phyloP scores from a whole-genome alignment of 2,797 vertebrate genomes.

The Netta rufina region DNA sequence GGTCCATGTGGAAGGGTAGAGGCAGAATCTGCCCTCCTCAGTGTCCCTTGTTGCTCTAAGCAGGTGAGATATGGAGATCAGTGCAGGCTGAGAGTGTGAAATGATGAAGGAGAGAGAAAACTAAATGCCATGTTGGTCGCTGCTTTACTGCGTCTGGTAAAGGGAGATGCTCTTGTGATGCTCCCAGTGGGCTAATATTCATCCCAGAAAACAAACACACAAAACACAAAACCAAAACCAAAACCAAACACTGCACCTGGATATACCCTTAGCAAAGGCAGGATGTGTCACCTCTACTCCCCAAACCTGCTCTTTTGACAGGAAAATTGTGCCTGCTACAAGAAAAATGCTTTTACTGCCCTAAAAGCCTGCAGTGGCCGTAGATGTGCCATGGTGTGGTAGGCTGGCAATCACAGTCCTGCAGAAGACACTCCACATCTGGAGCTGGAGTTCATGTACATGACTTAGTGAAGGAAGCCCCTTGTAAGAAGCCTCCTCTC shows the following conservation, averaged over 20 bases:
- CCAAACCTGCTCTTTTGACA: background rate
- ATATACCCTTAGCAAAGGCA: background rate
- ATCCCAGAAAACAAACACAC: background rate
- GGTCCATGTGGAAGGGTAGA: background rate
- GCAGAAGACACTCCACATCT: background rate
- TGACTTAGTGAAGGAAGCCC: background rate
- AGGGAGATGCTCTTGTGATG: background rate
- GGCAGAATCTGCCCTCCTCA: background rate
- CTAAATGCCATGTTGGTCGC: background rate
- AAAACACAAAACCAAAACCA: background rate
- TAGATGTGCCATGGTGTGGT: background rate
- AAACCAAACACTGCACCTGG: background rate
- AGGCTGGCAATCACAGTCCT: background rate
- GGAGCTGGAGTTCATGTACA: background rate
- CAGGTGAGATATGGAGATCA: background rate
- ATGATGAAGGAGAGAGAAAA: background rate
- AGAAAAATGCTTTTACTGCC: background rate
- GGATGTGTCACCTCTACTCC: background rate
- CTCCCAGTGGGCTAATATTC: background rate
- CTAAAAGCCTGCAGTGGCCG: background rate
- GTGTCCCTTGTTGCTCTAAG: background rate
- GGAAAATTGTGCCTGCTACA: background rate
- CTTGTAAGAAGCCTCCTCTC: no score
- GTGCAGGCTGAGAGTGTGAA: background rate
- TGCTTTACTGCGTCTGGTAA: background rate